Evolutionary conservation across 2,113 vertebrate genomes (phyloP), one percentile per base, ranked within the genome.

Genomic region (Mesoclemmys tuberculata): DNA sequence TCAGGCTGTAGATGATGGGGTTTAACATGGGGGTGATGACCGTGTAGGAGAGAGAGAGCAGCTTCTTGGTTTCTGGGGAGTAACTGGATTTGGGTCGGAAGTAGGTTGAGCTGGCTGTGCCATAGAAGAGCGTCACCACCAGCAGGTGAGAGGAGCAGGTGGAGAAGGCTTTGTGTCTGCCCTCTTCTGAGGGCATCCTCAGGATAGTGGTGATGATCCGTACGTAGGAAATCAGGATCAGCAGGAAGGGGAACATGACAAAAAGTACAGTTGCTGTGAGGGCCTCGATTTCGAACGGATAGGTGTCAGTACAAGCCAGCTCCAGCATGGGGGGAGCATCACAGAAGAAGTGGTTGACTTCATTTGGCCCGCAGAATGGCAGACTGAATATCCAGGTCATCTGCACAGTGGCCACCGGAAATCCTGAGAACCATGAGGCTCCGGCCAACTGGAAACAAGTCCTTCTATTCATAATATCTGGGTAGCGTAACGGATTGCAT

Each of bases 141-240:
- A 98, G 46, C 26, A 98, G 90, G 56, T 97, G 97, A 83, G 97
- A 98, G 46, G 96, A 98, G 41, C 97, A 98, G 51, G 97, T 97
- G 14, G 97, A 97, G 89, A 98, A 97, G n/a, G 93, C 93, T 80
- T 97, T 97, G 46, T 5, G 85, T 44, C 95, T 96, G 7, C 95
- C 96, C 68, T 98, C 93, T 24, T 84, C 87, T n/a, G 95, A 97
- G 2, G 95, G 88, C 95, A 97, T 97, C 82, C 81, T 96, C 55
- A 97, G 92, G 79, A 97, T 90, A 8, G 97, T 82, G 55, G 93
- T 93, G 86, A 97, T 94, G 64, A 97, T 97, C 27, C 29, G 75
- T 3, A 96, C 74, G 29, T 97, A 98, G n/a, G 97, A 97, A n/a
- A 95, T 91, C 78, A 97, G 68, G 51, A 97, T 97, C 78, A 97